phyloP scores from a whole-genome alignment of 2,797 vertebrate species.

The Remorina albescens region DNA sequence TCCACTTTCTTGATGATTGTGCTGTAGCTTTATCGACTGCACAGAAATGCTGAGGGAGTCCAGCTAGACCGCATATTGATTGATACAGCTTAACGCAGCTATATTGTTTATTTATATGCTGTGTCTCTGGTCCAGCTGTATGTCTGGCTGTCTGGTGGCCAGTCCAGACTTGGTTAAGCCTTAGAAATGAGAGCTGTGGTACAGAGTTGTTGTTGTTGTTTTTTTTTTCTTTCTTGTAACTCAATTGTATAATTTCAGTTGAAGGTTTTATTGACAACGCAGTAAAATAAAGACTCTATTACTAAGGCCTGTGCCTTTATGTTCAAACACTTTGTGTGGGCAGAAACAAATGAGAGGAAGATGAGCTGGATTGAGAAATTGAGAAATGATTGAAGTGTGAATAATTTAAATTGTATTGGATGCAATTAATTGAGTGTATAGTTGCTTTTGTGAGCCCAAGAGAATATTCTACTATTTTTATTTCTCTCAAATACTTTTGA shows the following conservation, averaged over 20 bases:
- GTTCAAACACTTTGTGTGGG: constrained; percentile 9
- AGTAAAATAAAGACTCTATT: neutral
- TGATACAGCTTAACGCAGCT: constrained; percentile 22
- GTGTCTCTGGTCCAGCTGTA: constrained; percentile 7
- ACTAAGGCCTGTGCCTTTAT: neutral
- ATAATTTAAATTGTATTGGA: constrained; percentile 6
- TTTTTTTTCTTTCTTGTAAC: neutral
- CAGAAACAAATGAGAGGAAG: constrained; percentile 15
- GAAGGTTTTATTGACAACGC: neutral
- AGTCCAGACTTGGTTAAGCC: constrained; percentile 19
- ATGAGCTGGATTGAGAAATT: constrained; percentile 21
- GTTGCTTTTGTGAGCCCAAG: neutral
- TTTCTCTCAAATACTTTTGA: neutral
- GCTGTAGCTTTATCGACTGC: constrained; percentile 44
- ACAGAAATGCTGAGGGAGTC: constrained; percentile 46
- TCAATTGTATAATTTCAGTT: constrained; percentile 2
- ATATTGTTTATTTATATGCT: constrained; percentile 43
- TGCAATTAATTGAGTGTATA: neutral
- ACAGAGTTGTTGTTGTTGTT: no score
- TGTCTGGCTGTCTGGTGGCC: neutral
- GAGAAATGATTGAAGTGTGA: constrained; percentile 3
- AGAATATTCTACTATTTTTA: neutral
- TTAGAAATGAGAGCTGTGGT: constrained; percentile 1
- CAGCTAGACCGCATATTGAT: constrained; percentile 56
- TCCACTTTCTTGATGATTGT: constrained; percentile 26